Base-by-base conservation (phyloP, 2,797 vertebrate species). In the Potorous gilbertii region DNA sequence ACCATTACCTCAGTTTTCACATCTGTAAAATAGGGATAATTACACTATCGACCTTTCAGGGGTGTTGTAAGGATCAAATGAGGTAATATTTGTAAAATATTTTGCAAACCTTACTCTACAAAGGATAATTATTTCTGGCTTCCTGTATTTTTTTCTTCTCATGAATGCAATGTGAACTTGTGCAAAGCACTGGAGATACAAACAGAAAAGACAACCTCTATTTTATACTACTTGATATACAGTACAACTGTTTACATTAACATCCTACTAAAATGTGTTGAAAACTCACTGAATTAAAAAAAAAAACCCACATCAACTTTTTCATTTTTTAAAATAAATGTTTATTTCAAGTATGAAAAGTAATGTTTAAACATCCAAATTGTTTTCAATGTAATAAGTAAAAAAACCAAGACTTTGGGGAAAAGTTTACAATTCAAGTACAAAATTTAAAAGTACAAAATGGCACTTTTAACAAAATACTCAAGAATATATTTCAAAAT, bases 341-440 rank as follows among this genome's bases (percentile, higher is more conserved):
- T 97, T 99, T 98, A 98, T 98, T 99, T 98, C 94, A 97, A 97
- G 96, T 98, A 98, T 91, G 97, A 98, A 98, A 98, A 95, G 92
- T 97, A 97, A 95, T 2, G 1, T 13, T 90, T 95, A 97, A 94
- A 96, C 95, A 93, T 92, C 96, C 97, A 98, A 96, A 54, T 96
- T 94, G 96, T 90, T 94, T 96, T 97, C 56, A 96, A 93, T 96
- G 96, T 97, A 97, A 96, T 97, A 96, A 96, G 97, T 97, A 98
- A 93, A 96, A 98, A 98, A 98, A 98, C 95, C 34, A 96, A 97
- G 90, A 95, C 87, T 97, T 97, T 95, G 95, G 93, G 96, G 97
- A 98, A 98, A 98, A 95, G 56, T 94, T 96, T 93, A 98, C 0
- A 16, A 97, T 95, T 94, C 92, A 29, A 57, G 87, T 98, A 98